Base-by-base conservation (phyloP, 2,888 invertebrate species). In the Girardia tigrina region DNA sequence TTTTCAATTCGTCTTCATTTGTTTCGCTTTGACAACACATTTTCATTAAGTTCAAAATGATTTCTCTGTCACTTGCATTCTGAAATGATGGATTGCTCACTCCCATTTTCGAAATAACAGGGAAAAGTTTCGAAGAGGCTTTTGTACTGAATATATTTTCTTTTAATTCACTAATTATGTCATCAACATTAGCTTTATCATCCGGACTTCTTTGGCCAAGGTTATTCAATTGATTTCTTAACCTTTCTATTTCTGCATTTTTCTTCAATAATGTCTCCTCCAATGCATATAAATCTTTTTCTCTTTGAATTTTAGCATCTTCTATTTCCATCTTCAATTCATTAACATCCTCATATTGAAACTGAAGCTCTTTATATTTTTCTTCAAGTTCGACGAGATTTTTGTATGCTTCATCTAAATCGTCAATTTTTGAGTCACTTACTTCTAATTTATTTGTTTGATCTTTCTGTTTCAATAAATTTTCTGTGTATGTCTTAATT, bases 291-390 rank as follows among this genome's bases (percentile, higher is more conserved):
- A 12, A 12, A 56, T 56, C 56, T 20, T 56, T 56, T 56, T 56
- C 56, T 20, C 20, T n/a, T n/a, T 56, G 56, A 16, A 56, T 56
- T 56, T 56, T 56, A n/a, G 56, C 56, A 56, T 56, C 56, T 56
- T 56, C 56, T 20, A 56, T 56, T 56, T 56, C 56, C 4, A 12
- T 12, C 23, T 56, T 56, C n/a, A 56, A 56, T 56, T 56, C 56
- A 6, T 12, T 56, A n/a, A 56, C n/a, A 16, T 56, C 56, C 23
- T 56, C 56, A 12, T 20, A 56, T 56, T 56, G 4, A n/a, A 20
- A 56, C 2, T 8, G n/a, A 56, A 56, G 56, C n/a, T 12, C 23
- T 56, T 56, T 56, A 16, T 36, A 36, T 36, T 36, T 36, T 16
- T 36, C n/a, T 16, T 56, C 56, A 6, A 56, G n/a, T 56, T 56